A percentile compares a stretch with the other conserved stretches of the same genome.
These are phyloP conservation scores for Amblyjoppa proteus DNA, from an alignment of 2,888 invertebrate species.

Conservation along the genomic window DNA sequence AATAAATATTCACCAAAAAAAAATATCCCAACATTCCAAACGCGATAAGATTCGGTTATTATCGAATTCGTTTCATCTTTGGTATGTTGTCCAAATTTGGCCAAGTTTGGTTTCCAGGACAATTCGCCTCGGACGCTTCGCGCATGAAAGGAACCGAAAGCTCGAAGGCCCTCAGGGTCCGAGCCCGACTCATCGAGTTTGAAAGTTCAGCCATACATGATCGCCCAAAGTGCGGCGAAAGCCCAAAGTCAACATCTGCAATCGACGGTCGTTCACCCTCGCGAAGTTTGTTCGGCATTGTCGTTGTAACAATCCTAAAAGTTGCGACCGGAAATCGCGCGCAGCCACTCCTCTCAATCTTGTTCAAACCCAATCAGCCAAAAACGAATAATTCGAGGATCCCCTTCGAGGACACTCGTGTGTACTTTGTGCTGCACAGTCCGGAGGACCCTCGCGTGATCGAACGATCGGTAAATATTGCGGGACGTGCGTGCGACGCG, in stretches of 20 bases:
- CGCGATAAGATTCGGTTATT: too few species aligned
- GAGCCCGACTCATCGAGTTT: not conserved
- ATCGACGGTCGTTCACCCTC: not conserved
- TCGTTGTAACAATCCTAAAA: not conserved
- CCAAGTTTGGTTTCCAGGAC: too few species aligned
- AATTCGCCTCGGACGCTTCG: too few species aligned
- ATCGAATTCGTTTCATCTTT: too few species aligned
- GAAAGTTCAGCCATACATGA: not conserved
- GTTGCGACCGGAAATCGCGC: not conserved
- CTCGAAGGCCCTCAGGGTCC: not conserved
- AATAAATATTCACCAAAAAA: too few species aligned
- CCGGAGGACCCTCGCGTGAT: not conserved
- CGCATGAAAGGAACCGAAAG: not conserved
- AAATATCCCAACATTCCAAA: too few species aligned
- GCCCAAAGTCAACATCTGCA: not conserved
- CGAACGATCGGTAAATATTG: constrained; percentile 30
- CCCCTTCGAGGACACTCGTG: not conserved
- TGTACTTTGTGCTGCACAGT: not conserved
- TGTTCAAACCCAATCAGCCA: constrained; percentile 2
- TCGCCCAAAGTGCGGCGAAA: not conserved
- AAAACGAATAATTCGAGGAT: constrained; percentile 18
- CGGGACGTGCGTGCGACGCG: not conserved
- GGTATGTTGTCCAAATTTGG: too few species aligned
- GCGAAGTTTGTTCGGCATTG: not conserved
- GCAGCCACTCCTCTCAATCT: not conserved